Conservation (phyloP, 2,113 vertebrate genomes). For the Alces alces region DNA sequence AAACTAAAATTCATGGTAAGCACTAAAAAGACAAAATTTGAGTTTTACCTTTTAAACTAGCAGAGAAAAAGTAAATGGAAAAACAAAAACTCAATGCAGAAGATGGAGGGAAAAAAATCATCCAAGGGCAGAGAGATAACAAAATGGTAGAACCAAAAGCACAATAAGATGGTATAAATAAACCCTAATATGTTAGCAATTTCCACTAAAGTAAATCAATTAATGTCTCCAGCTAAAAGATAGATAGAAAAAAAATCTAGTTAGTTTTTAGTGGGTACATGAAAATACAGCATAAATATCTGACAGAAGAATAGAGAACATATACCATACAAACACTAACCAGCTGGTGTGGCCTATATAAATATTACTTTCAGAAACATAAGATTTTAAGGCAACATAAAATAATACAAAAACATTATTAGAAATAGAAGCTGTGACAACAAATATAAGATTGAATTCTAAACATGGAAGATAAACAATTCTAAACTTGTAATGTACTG, state of each 20-base stretch:
- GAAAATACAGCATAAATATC: not conserved
- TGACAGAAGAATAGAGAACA: not conserved
- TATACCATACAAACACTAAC: not conserved
- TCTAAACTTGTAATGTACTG: not conserved
- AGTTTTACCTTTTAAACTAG: not conserved
- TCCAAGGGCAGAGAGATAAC: not conserved
- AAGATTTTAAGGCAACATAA: not conserved
- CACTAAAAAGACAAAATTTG: not conserved
- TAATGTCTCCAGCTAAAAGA: not conserved
- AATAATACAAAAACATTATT: not conserved
- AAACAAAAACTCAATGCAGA: not conserved
- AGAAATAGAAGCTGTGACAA: not conserved
- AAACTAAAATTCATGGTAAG: not conserved
- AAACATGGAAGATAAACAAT: not conserved
- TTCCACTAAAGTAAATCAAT: not conserved
- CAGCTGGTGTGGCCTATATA: not conserved
- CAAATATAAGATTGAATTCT: not conserved
- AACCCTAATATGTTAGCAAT: not conserved
- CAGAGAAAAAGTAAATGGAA: not conserved
- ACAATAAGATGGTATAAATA: not conserved
- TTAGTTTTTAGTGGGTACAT: not conserved
- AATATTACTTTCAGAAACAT: not conserved
- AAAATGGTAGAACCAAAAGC: not conserved
- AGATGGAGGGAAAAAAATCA: not conserved
- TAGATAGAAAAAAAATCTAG: not conserved